Base-by-base conservation (phyloP, 30 jellyfish, hydroid and myxozoan species). In the Hydra vulgaris region DNA sequence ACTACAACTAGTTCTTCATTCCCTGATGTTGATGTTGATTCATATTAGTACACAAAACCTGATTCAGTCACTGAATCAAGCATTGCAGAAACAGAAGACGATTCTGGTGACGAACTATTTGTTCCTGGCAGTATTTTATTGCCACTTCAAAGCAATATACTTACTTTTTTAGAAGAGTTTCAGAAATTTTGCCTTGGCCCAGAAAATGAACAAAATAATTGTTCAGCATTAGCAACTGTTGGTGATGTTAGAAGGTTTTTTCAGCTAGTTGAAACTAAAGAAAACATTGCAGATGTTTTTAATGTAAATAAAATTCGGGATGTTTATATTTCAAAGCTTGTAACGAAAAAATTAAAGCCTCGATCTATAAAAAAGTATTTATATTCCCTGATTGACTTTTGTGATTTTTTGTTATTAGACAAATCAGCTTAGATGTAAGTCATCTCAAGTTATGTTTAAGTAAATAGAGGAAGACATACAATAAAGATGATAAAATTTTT, bases 301-400 rank as follows among this genome's bases (percentile, higher is more conserved):
- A 40, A 40, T 40, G 12, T 40, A 3, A 12, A 40, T 3, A 40
- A 5, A 3, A 12, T 40, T 12, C 61, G 12, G 12, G 61, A 40
- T 3, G 12, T 5, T 40, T 40, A 40, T 12, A 5, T 40, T 40
- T 40, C 61, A 40, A 40, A 40, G 12, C 61, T 40, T 40, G 8
- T 3, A 12, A 40, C 12, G 5, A 40, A 40, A 40, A 12, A 40
- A 12, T 12, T 40, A 40, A 40, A 40, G 12, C 8, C 61, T 40
- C 8, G 61, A 40, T 40, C 82, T 25, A 68, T 74, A 16, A 74
- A 53, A 40, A 74, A 40, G 25, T 74, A 74, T 40, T 74, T 74
- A 74, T 25, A 15, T 24, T 74, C 82, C 24, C 73, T 74, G 20
- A 40, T 23, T 15, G 82, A 74, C 25, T 74, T 74, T 68, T 74